Evolutionary conservation across 1,140 invertebrate species (phyloP), one percentile per base, ranked within the genome.

Genomic region (Philaenus spumarius): DNA sequence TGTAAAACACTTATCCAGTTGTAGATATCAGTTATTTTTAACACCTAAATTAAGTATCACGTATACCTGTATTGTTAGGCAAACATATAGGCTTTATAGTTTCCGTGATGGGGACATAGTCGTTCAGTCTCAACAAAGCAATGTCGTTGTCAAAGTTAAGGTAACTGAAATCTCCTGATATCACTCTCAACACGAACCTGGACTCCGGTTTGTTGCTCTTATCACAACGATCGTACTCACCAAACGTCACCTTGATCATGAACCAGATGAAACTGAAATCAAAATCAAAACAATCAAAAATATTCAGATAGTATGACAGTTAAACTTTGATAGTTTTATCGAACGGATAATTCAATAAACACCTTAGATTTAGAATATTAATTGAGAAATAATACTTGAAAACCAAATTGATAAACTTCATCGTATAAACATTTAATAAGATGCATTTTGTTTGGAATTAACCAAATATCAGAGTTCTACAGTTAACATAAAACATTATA

Each of bases 91-190:
- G 90, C 42, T 84, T 78, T 19, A 92, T 86, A 20, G 80, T 79
- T 43, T 85, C 82, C 7, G 83, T 84, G 34, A 92, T 80, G 0
- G 82, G 82, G 5, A 93, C 84, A 14, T 80, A 77, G 60, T 89
- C 83, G 64, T 89, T 89, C 0, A 94, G 77, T 12, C 86, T 75
- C 46, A 94, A 69, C 40, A 94, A 64, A 0, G 89, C 89, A 46
- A 93, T 89, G 65, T 94, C 90, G 68, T 92, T 87, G 68, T 93
- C 85, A 65, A 91, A 91, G 70, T 89, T 90, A 12, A 82, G 75
- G 62, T 87, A 84, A 64, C 84, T 89, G 72, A 92, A 93, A 56
- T 87, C 82, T 42, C 88, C 86, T 1, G 81, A 76, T 39, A 87
- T 80, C 12, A 85, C 83, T 20, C 87, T 73, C 11, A 89, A 71